Evolutionary conservation across 1,140 invertebrate genomes (phyloP), one percentile per base, ranked within the genome.

Genomic region (Cherax quadricarinatus): DNA sequence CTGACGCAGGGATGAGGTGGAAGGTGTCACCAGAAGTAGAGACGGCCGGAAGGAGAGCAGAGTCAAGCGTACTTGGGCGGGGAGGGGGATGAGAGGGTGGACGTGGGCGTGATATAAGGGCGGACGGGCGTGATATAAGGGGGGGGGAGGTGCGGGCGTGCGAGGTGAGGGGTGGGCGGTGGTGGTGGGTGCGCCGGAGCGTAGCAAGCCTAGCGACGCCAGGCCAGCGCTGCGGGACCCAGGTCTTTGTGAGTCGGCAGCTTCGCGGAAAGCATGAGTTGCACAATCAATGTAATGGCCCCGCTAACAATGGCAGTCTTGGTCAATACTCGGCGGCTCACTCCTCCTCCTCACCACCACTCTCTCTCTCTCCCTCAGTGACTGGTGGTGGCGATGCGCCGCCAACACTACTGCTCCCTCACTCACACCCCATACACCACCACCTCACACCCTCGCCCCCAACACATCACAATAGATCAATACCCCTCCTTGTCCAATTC

Each of bases 201-300:
- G 89, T 91, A 86, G 83, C 84, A 51, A 5, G 78, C 83, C 41
- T 75, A 81, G 84, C 62, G 88, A 85, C 81, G 88, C 62, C 83
- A 51, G 53, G 73, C 49, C 89, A 60, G 73, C 89, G 66, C 89
- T 85, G 73, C 70, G 83, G 75, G 73, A 48, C 83, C 51, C n/a
- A 49, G 75, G 89, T 91, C 89, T 91, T 91, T 91, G 89, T 90
- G 88, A 88, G 92, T 9, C 80, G 86, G 88, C 88, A 93, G 92
- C 92, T 89, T 93, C 92, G 85, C 86, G 88, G 88, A 93, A 93
- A 93, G 88, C 92, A 90, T 93, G 92, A 93, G 88, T 93, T 90
- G 92, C 92, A 93, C 92, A 93, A 93, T 93, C 92, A 91, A 93
- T 93, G 92, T 93, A 93, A 93, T 93, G 92, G 92, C 88, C 92